Evolutionary conservation across 2,888 invertebrate species (phyloP), one percentile per base, ranked within the genome.

Genomic region (Petrolisthes cinctipes): DNA sequence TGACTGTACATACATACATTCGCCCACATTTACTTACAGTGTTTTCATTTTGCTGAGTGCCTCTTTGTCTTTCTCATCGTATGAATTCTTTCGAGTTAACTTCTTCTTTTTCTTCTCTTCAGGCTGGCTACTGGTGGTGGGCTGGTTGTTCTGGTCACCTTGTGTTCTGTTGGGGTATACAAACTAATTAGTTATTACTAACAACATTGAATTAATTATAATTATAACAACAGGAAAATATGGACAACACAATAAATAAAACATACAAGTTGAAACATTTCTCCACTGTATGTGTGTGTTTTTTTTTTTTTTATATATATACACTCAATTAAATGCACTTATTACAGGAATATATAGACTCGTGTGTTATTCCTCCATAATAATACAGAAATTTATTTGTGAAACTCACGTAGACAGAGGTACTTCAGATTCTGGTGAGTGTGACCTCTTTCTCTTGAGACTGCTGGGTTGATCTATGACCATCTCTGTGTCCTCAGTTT

Each of bases 41-140:
- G 92, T 92, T 37, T 91, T 94, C 94, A 95, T 95, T 75, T 94
- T 93, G 80, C 94, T 94, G 79, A 95, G 92, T 0, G 96, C 95
- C 90, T 94, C 94, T 53, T 94, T 94, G 92, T 96, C 96, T 11
- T 94, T 92, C 4, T 95, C 94, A 91, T 96, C 96, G 86, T 95
- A 94, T 86, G 92, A 92, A 4, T 92, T 92, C 56, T 91, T 91
- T 75, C 90, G 89, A 11, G 89, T 87, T 4, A 80, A 82, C 61
- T 85, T 89, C 68, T 82, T 80, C 51, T 87, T 78, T 53, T 80
- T 83, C 73, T 90, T 90, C n/a, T 87, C 20, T n/a, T 83, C 86
- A 4, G 89, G 76, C 75, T 82, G 83, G 66, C 86, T 86, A 51
- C 84, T 82, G 57, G 84, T 54, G 20, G 76, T 37, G 37, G 37